Evolutionary conservation across 2,797 vertebrate species (phyloP).

Genomic region (Sebastes aleutianus): DNA sequence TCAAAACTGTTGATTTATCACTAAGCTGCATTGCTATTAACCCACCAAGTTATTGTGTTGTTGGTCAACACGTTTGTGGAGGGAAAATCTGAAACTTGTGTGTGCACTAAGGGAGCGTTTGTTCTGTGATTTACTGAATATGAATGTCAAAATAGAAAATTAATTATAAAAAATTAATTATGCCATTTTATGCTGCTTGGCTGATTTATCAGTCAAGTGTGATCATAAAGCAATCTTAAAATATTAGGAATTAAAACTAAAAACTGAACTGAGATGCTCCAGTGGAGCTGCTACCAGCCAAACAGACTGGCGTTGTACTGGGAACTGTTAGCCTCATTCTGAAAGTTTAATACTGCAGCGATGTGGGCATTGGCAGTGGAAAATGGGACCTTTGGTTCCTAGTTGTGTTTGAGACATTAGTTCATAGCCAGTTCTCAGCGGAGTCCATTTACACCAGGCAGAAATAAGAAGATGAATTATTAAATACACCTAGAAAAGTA

Average conservation of each 20-base stretch:
- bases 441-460: constrained; percentile 29
- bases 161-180: background rate
- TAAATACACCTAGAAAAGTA: constrained; percentile 14
- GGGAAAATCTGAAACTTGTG: background rate
- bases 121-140: background rate
- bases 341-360: constrained; percentile 22
- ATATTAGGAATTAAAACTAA: background rate
- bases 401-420: constrained; percentile 10
- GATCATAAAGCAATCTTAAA: background rate
- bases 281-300: background rate
- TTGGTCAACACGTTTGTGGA: no score
- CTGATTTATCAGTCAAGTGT: background rate
- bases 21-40: no score
- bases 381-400: background rate
- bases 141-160: background rate
- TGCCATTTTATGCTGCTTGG: background rate
- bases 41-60: no score
- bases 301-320: background rate
- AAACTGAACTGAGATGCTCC: background rate
- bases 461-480: constrained; percentile 53
- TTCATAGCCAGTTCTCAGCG: constrained; percentile 1
- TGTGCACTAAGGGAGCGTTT: background rate
- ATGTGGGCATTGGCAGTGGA: constrained; percentile 23
- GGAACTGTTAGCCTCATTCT: background rate
- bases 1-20: no score